phyloP scores from a whole-genome alignment of 1,140 invertebrate species.

The Drosophila subpulchrella region DNA sequence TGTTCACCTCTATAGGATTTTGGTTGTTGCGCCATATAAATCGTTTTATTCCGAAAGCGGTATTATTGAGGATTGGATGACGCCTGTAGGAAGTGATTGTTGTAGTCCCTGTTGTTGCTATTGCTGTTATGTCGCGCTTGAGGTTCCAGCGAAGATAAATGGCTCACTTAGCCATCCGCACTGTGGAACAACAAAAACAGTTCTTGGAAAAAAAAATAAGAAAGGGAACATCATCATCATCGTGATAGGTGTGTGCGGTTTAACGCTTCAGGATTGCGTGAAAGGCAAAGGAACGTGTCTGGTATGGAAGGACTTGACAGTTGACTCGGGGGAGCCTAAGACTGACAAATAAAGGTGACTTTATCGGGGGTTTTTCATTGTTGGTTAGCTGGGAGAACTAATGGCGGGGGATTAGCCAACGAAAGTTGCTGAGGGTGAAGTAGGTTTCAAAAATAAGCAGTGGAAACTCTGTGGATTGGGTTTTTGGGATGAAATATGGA shows the following conservation, averaged over 20 bases:
- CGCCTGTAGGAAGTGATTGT: conserved; percentile 73
- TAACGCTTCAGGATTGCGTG: conserved; percentile 64
- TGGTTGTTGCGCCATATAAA: conserved; percentile 73
- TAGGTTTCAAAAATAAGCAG: conserved; percentile 10
- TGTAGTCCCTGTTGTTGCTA: conserved; percentile 39
- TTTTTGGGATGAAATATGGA: not conserved
- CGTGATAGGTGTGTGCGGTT: conserved; percentile 79
- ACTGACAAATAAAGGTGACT: conserved; percentile 81
- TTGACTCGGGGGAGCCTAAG: conserved; percentile 58
- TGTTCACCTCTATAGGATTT: conserved; percentile 18
- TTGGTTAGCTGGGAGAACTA: conserved; percentile 34
- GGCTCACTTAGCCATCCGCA: conserved; percentile 78
- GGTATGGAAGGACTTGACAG: conserved; percentile 43
- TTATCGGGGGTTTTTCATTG: conserved; percentile 49
- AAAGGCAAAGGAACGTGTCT: conserved; percentile 59
- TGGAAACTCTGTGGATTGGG: too few relatives aligned
- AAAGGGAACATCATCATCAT: conserved; percentile 34
- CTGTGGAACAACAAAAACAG: conserved; percentile 30
- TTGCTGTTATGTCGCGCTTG: conserved; percentile 74
- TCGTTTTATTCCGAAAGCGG: conserved; percentile 77
- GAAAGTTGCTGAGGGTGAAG: not conserved
- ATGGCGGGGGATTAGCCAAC: conserved; percentile 52
- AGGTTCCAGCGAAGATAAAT: conserved; percentile 84
- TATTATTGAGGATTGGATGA: conserved; percentile 80
- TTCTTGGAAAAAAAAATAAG: conserved; percentile 21